phyloP scores from a whole-genome alignment of 2,113 vertebrate genomes.

The Corythaeola cristata region DNA sequence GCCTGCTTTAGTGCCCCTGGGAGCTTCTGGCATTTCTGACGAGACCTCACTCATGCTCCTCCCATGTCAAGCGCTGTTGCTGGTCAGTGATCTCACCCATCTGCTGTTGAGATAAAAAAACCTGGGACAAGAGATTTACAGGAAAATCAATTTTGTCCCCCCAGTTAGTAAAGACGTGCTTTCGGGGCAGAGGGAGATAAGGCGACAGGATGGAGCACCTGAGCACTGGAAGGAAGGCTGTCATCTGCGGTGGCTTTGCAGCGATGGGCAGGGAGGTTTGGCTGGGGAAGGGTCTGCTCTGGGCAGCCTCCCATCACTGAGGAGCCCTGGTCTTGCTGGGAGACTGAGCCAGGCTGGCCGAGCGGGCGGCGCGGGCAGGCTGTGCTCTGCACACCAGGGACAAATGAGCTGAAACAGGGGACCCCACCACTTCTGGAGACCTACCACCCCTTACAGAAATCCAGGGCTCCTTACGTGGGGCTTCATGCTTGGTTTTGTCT shows the following conservation, averaged over 20 bases:
- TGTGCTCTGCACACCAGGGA: neutral
- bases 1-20: neutral
- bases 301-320: fast-evolving
- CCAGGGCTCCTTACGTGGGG: fast-evolving
- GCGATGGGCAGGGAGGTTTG: neutral
- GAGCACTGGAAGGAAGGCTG: neutral
- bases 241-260: neutral
- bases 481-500: neutral
- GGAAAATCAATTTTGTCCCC: neutral
- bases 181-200: neutral
- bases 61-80: neutral
- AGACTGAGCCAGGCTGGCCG: neutral
- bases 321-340: neutral
- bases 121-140: neutral
- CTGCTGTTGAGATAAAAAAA: neutral
- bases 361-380: neutral
- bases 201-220: neutral
- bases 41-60: neutral
- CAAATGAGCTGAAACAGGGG: neutral
- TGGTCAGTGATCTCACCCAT: neutral
- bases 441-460: neutral
- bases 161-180: neutral
- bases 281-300: neutral
- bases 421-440: neutral
- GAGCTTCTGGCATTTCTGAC: neutral